phyloP scores from a whole-genome alignment of 2,888 invertebrate genomes.

The Panzeria rudis region DNA sequence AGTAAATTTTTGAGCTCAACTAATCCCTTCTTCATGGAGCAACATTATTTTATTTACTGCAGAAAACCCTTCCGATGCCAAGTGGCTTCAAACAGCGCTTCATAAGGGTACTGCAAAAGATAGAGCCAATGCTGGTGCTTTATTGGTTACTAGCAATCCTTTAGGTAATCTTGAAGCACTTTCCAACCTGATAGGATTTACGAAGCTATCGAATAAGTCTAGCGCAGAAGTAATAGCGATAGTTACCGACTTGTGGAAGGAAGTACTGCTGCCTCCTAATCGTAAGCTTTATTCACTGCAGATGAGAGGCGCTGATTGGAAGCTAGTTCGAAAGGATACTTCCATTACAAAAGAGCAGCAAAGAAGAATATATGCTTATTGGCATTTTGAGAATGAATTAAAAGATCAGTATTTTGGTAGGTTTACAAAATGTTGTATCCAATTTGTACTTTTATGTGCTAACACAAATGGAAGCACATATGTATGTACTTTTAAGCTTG shows the following conservation, averaged over 20 bases:
- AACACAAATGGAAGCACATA: too few relatives aligned
- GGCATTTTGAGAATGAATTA: conserved; percentile 95
- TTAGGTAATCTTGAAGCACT: conserved; percentile 81
- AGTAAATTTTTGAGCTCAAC: conserved; percentile 20
- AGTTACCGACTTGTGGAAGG: conserved; percentile 81
- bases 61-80: conserved; percentile 83
- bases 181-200: conserved; percentile 80
- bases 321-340: conserved; percentile 78
- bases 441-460: too few relatives aligned
- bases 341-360: conserved; percentile 85
- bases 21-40: background rate
- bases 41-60: background rate
- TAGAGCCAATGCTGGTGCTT: conserved; percentile 83
- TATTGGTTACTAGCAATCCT: conserved; percentile 83
- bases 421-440: conserved; percentile 62
- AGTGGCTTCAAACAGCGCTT: conserved; percentile 83
- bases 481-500: too few relatives aligned
- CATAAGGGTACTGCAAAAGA: conserved; percentile 83
- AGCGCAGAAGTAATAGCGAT: conserved; percentile 80
- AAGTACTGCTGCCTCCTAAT: conserved; percentile 81
- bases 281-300: conserved; percentile 81
- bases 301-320: conserved; percentile 83
- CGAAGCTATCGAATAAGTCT: conserved; percentile 82
- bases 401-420: conserved; percentile 89
- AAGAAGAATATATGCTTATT: conserved; percentile 88